Evolutionary conservation across 2,888 invertebrate species (phyloP).

Genomic region (Stenoptilia bipunctidactyla): DNA sequence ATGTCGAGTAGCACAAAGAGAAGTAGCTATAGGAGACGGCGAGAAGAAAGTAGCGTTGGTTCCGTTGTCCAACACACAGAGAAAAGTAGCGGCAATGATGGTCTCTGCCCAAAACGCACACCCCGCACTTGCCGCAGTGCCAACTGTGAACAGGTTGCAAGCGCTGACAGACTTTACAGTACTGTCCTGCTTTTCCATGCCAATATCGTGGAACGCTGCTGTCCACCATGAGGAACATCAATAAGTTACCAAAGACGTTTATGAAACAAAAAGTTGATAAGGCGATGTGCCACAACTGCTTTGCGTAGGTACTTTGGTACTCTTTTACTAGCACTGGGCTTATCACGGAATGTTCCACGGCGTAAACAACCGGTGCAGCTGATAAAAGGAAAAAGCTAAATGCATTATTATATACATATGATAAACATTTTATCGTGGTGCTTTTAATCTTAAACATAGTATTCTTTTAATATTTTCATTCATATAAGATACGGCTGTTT

Average conservation of each 20-base stretch:
- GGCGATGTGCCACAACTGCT: neutral
- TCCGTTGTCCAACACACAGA: neutral
- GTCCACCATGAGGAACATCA: neutral
- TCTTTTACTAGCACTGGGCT: too few species aligned
- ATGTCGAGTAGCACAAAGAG: neutral
- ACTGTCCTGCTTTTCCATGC: neutral
- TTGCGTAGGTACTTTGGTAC: too few species aligned
- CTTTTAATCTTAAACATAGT: too few species aligned
- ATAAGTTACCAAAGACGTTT: neutral
- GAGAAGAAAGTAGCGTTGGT: conserved; percentile 1
- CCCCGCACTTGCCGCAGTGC: neutral
- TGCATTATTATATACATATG: too few species aligned
- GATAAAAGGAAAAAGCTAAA: too few species aligned
- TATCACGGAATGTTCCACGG: too few species aligned
- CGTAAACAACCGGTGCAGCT: too few species aligned
- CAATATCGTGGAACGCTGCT: too few species aligned
- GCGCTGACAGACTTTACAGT: neutral
- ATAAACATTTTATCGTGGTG: too few species aligned
- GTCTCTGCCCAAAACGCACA: neutral
- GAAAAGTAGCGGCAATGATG: neutral
- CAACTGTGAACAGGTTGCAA: neutral
- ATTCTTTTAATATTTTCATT: too few species aligned
- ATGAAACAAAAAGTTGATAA: neutral
- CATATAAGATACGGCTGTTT: too few species aligned
- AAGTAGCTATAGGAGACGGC: neutral